Conservation (phyloP, 2,113 vertebrate genomes). For the Datnioides undecimradiatus region DNA sequence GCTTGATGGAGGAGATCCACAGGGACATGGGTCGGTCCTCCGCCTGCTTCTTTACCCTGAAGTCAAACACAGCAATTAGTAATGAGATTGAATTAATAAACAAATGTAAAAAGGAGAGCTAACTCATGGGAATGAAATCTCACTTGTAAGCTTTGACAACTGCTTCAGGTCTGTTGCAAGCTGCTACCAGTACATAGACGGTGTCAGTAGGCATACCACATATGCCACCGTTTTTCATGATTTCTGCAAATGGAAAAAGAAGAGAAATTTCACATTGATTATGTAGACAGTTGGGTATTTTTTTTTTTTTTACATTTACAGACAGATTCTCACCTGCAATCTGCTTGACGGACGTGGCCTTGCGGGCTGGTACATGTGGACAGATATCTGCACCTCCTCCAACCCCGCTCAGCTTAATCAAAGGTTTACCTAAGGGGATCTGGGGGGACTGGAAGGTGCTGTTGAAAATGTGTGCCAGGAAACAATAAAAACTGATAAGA, state of each 20-base stretch:
- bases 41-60: slow-evolving; percentile 90
- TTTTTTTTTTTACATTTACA: neutral
- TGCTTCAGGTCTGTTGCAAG: slow-evolving; percentile 89
- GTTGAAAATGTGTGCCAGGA: slow-evolving; percentile 86
- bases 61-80: slow-evolving; percentile 6
- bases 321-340: slow-evolving; percentile 87
- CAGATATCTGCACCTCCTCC: slow-evolving; percentile 79
- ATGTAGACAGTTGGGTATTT: neutral
- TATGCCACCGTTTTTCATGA: slow-evolving; percentile 90
- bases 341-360: slow-evolving; percentile 87
- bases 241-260: slow-evolving; percentile 79
- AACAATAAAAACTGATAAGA: slow-evolving; percentile 91
- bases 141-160: slow-evolving; percentile 91
- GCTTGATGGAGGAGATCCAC: slow-evolving; percentile 91
- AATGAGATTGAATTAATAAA: neutral
- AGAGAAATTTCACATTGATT: neutral
- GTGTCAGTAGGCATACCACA: slow-evolving; percentile 93
- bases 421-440: slow-evolving; percentile 84
- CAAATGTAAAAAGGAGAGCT: neutral
- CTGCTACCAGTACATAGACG: slow-evolving; percentile 91
- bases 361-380: slow-evolving; percentile 87
- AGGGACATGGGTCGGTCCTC: slow-evolving; percentile 92
- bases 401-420: slow-evolving; percentile 84
- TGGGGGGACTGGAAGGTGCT: slow-evolving; percentile 84
- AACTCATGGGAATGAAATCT: slow-evolving; percentile 44